Conservation (phyloP, 1,140 invertebrate species). For the Maniola jurtina region DNA sequence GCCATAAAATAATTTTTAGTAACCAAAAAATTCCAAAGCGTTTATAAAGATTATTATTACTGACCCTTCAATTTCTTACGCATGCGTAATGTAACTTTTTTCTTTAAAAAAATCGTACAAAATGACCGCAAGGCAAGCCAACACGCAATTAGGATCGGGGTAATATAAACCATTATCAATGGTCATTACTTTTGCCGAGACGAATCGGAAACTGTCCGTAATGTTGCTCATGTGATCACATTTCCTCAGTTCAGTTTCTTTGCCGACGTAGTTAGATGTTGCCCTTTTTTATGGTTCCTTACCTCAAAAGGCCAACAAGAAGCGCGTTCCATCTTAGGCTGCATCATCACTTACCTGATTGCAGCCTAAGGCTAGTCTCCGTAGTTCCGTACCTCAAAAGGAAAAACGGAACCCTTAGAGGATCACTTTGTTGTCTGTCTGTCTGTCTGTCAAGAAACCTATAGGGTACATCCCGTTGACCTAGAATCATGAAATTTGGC, state of each 20-base stretch:
- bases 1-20: background rate
- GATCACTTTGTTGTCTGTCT: too few species aligned
- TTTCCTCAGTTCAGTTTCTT: conserved; percentile 11
- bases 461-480: too few species aligned
- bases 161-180: conserved; percentile 27
- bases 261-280: background rate
- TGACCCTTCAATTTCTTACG: too few species aligned
- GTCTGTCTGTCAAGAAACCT: too few species aligned
- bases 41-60: too few species aligned
- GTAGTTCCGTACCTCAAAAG: too few species aligned
- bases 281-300: background rate
- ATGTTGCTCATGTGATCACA: conserved; percentile 36
- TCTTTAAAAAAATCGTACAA: background rate
- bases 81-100: background rate
- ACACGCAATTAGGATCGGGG: conserved; percentile 26
- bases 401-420: too few species aligned
- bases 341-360: too few species aligned
- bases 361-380: too few species aligned
- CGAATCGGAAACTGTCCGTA: conserved; percentile 49
- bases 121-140: conserved; percentile 10
- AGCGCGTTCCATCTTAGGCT: too few species aligned
- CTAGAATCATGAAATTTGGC: too few species aligned
- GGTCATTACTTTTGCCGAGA: conserved; percentile 37
- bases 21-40: too few species aligned
- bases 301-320: background rate